phyloP scores from a whole-genome alignment of 2,797 vertebrate genomes.

The Scyliorhinus canicula region DNA sequence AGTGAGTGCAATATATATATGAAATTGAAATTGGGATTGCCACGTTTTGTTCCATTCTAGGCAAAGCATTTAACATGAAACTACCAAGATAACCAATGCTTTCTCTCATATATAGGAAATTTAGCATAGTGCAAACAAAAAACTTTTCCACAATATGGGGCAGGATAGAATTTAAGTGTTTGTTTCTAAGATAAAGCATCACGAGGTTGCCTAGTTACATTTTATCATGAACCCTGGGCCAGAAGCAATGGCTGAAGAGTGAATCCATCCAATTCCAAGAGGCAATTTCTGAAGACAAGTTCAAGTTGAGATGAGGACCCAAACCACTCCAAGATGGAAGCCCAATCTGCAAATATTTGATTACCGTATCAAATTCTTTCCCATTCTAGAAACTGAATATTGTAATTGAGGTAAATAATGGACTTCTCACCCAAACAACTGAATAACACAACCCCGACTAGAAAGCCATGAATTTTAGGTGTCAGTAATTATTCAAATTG shows the following conservation, averaged over 20 bases:
- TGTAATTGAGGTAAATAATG: neutral
- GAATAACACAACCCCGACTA: neutral
- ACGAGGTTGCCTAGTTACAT: neutral
- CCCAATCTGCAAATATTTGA: neutral
- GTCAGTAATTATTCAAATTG: neutral
- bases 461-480: neutral
- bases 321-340: neutral
- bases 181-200: neutral
- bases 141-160: neutral
- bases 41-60: neutral
- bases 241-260: neutral
- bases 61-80: neutral
- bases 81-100: neutral
- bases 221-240: neutral
- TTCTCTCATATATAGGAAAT: neutral
- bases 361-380: neutral
- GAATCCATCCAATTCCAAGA: neutral
- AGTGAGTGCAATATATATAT: neutral
- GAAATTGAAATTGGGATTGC: neutral
- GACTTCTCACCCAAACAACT: neutral
- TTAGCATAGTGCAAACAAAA: neutral
- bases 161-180: neutral
- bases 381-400: neutral
- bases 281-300: neutral
- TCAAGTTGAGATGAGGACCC: neutral